These are phyloP conservation scores for Athene cunicularia DNA, from an alignment of 2,113 vertebrate genomes.

Conservation along the genomic window DNA sequence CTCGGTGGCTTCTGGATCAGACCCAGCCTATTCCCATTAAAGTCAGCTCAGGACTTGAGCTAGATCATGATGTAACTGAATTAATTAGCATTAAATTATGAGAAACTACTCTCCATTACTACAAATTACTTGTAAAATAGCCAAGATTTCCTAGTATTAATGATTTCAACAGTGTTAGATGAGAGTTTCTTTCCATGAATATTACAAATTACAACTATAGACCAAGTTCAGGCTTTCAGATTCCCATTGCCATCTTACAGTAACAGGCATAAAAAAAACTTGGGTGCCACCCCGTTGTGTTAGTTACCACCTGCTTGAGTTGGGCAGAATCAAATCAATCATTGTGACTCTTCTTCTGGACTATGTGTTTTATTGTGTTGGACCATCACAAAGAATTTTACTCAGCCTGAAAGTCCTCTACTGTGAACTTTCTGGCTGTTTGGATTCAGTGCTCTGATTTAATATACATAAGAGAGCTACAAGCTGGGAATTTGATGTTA, in stretches of 20 bases:
- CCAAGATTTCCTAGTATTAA: constrained; percentile 38
- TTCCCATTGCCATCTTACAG: neutral
- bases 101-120: constrained; percentile 61
- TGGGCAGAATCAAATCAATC: neutral
- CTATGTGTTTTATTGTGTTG: neutral
- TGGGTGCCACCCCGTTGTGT: neutral
- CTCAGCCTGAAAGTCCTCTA: neutral
- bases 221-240: neutral
- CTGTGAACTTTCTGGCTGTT: neutral
- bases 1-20: constrained; percentile 28
- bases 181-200: neutral
- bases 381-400: neutral
- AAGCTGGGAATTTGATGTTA: neutral
- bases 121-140: constrained; percentile 68
- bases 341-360: neutral
- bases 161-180: neutral
- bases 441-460: neutral
- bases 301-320: neutral
- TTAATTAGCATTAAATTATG: constrained; percentile 77
- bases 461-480: neutral
- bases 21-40: constrained; percentile 13
- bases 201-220: neutral
- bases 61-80: constrained; percentile 58
- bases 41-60: constrained; percentile 47
- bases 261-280: neutral